A percentile compares a stretch with the other conserved stretches of the same genome.
Conservation (phyloP, 1,140 invertebrate genomes). For the Condylostylus longicornis region DNA sequence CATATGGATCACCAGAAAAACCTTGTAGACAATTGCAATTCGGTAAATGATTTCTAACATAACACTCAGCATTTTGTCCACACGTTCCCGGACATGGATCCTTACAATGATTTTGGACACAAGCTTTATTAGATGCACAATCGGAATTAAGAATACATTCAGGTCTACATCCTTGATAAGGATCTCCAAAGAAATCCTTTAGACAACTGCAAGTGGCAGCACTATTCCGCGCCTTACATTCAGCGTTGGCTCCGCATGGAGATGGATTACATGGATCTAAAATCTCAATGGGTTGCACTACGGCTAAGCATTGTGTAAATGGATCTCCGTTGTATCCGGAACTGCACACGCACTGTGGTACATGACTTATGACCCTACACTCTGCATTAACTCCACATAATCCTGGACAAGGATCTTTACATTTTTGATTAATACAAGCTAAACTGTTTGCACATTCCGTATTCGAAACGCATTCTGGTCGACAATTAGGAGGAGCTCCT, state of each 20-base stretch:
- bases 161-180: conserved; percentile 54
- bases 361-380: conserved; percentile 55
- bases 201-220: conserved; percentile 53
- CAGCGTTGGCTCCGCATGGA: conserved; percentile 52
- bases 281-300: conserved; percentile 36
- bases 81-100: conserved; percentile 63
- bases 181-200: conserved; percentile 52
- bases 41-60: conserved; percentile 54
- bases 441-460: conserved; percentile 52
- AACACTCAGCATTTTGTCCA: conserved; percentile 58
- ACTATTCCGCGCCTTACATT: conserved; percentile 48
- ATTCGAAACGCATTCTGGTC: conserved; percentile 56
- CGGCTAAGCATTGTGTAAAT: conserved; percentile 42
- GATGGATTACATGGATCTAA: conserved; percentile 46
- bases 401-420: conserved; percentile 52
- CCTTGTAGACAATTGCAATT: conserved; percentile 56
- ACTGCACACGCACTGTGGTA: conserved; percentile 53
- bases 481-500: conserved; percentile 57
- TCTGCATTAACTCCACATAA: conserved; percentile 57
- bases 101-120: conserved; percentile 55
- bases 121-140: conserved; percentile 51
- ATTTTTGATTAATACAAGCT: conserved; percentile 56
- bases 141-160: conserved; percentile 64
- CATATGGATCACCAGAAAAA: conserved; percentile 63
- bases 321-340: conserved; percentile 56